Base-by-base conservation (phyloP, 1,140 invertebrate species). In the Propsilocerus akamusi region DNA sequence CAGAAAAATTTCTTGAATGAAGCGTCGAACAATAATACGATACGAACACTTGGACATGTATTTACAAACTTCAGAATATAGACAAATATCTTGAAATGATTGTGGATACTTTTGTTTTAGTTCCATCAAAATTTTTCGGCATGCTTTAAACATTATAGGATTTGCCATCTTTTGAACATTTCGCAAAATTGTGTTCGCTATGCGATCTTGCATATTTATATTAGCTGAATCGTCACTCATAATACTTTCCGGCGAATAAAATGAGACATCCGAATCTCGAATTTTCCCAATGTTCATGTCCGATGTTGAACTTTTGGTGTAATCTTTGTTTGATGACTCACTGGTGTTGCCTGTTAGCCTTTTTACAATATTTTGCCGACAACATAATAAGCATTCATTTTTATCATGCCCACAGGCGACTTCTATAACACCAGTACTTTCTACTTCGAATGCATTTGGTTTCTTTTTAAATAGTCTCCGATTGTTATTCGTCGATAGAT, bases 1-100 rank as follows among this genome's bases (percentile, higher is more conserved):
- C 26, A 92, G 72, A 67, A 97, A 97, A 5, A 97, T 69, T 68
- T 97, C 93, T 64, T 97, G 92, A 14, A 97, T 68, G 65, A 97
- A 92, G 54, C 90, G 75, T 20, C 93, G 71, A 3, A 89, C 80
- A 49, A 74, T 74, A 53, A 95, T 71, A 54, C 90, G 76, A 61
- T 92, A 94, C 22, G 80, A 81, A 60, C 81, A 84, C 26, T 75
- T 74, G 1, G 81, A 77, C 26, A 97, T 66, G 47, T 88, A 70
- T 51, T 77, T 76, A 61, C 85, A 84, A 5, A 95, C 80, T 65
- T 97, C 93, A 2, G 88, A 93, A 67, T 94, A 97, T 5, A 97
- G 74, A 66, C 93, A 97, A 51, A 87, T 68, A 59, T 94, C 89
- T 65, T 89, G 76, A 61, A 91, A 92, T 51, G 78, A 68, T 26